These are phyloP conservation scores for Chionis minor DNA, from an alignment of 2,113 vertebrate genomes.

Conservation along the genomic window DNA sequence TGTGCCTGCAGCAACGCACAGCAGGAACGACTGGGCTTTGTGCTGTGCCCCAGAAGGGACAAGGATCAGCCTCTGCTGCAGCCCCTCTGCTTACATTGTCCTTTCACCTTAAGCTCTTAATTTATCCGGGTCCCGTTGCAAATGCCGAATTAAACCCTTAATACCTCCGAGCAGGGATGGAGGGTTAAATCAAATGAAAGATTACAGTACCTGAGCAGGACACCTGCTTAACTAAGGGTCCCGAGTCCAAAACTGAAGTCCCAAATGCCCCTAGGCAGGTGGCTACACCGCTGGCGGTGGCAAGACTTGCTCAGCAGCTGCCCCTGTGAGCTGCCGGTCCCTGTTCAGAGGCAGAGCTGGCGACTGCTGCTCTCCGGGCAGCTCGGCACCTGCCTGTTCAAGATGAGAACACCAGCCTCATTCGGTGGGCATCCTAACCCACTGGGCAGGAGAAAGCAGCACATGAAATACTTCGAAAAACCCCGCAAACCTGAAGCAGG, in stretches of 20 bases:
- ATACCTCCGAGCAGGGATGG: neutral
- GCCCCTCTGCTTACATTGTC: neutral
- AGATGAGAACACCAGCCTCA: neutral
- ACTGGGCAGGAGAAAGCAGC: neutral
- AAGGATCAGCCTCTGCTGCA: neutral
- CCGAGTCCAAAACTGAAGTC: neutral
- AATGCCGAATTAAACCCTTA: neutral
- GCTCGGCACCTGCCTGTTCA: neutral
- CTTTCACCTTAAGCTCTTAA: neutral
- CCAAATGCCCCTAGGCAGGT: neutral
- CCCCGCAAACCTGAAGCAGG: neutral
- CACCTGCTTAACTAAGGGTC: neutral
- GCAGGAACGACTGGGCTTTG: neutral
- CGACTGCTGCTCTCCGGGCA: neutral
- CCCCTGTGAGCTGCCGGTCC: neutral
- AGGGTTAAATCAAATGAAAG: constrained; percentile 15
- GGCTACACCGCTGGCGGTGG: neutral
- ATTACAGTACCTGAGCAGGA: neutral
- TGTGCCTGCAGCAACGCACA: neutral
- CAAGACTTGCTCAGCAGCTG: neutral
- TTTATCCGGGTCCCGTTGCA: neutral
- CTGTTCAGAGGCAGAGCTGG: neutral
- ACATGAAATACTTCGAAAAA: neutral
- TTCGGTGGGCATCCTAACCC: neutral
- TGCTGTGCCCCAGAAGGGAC: neutral